Evolutionary conservation across 2,113 vertebrate genomes (phyloP).

Genomic region (Tychaedon coryphoeus): DNA sequence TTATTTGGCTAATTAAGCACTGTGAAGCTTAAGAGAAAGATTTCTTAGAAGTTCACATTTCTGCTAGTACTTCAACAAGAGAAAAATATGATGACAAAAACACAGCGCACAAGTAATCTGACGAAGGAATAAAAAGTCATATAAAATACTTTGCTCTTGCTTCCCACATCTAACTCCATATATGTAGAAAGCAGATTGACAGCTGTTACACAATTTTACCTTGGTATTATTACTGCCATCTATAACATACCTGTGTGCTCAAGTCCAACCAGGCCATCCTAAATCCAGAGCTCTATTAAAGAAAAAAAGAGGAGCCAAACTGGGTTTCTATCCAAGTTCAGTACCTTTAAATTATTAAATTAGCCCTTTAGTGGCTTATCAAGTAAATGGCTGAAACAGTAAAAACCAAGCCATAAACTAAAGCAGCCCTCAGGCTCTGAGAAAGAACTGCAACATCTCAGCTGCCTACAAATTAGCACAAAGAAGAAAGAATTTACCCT

Average conservation of each 20-base stretch:
- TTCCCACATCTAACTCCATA: neutral
- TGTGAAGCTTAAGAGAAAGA: neutral
- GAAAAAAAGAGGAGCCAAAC: neutral
- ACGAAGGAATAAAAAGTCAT: neutral
- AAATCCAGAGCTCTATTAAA: neutral
- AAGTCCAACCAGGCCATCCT: neutral
- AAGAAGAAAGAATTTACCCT: neutral
- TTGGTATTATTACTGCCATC: neutral
- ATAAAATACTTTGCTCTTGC: neutral
- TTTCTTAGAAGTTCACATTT: neutral
- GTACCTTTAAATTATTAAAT: neutral
- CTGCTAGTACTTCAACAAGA: neutral
- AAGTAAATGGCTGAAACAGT: neutral
- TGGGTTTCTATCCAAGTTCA: neutral
- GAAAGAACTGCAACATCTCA: neutral
- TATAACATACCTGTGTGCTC: neutral
- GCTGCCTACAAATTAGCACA: neutral
- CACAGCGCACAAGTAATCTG: neutral
- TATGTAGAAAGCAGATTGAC: neutral
- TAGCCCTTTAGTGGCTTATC: constrained; percentile 10
- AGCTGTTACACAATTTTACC: neutral
- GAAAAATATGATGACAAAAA: neutral
- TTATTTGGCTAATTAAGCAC: neutral
- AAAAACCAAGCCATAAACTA: neutral
- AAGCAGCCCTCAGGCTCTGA: neutral